phyloP scores from a whole-genome alignment of 2,113 vertebrate genomes.

The Pomatostomus ruficeps region DNA sequence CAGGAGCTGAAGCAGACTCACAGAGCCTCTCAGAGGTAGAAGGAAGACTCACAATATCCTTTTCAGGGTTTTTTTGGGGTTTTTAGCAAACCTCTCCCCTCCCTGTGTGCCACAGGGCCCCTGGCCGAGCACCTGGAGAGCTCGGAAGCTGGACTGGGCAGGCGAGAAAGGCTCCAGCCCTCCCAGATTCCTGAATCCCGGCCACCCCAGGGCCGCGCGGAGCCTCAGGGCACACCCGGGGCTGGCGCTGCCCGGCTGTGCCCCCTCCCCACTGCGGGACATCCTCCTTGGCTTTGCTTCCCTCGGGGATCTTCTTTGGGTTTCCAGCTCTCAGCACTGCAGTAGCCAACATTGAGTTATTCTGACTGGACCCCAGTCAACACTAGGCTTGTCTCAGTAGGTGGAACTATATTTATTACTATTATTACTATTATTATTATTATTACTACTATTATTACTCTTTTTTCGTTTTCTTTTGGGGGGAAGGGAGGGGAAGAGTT shows the following conservation, averaged over 20 bases:
- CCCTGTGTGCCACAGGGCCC: not conserved
- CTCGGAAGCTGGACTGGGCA: not conserved
- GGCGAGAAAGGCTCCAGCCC: not conserved
- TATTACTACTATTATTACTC: not conserved
- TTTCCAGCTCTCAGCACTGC: conserved; percentile 50
- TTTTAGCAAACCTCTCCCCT: not conserved
- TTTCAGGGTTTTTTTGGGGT: not conserved
- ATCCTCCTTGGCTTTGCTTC: not conserved
- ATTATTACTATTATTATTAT: not conserved
- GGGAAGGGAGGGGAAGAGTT: conserved; percentile 29
- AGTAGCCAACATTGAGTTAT: conserved; percentile 41
- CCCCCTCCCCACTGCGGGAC: not conserved
- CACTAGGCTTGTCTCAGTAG: conserved; percentile 59
- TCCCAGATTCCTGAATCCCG: not conserved
- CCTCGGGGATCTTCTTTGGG: not conserved
- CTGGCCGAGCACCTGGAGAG: not conserved
- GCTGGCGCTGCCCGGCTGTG: not conserved
- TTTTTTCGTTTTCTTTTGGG: not conserved
- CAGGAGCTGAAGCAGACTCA: not conserved
- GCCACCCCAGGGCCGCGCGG: not conserved
- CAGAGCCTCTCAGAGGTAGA: not conserved
- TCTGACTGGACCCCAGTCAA: conserved; percentile 34
- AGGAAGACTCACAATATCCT: conserved; percentile 25
- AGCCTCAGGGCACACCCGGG: not conserved
- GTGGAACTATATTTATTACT: conserved; percentile 41